phyloP scores from a whole-genome alignment of 2,888 invertebrate genomes.

The Xanthia icteritia region DNA sequence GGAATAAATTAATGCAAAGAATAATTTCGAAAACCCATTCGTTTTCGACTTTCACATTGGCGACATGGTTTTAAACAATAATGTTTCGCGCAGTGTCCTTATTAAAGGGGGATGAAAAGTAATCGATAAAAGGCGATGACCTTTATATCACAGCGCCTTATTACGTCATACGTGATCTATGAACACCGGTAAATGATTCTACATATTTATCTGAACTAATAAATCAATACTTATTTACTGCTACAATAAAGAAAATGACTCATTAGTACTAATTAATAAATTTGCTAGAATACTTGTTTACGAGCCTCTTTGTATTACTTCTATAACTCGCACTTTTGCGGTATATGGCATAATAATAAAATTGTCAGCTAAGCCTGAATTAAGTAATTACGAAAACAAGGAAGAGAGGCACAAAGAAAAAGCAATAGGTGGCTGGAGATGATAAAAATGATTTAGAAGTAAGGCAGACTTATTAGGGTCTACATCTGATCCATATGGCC shows the following conservation, averaged over 20 bases:
- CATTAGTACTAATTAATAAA: constrained; percentile 34
- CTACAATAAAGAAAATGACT: constrained; percentile 47
- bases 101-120: not conserved
- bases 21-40: not conserved
- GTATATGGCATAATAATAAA: not conserved
- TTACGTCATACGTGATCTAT: constrained; percentile 9
- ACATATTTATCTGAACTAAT: constrained; percentile 36
- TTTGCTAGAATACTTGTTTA: constrained; percentile 10
- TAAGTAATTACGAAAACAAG: not conserved
- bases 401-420: not conserved
- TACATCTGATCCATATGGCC: not conserved
- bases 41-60: no score
- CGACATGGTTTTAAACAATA: no score
- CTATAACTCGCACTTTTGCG: not conserved
- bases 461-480: not conserved
- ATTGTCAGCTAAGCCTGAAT: no score
- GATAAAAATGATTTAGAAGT: not conserved
- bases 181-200: not conserved
- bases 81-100: not conserved
- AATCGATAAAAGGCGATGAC: not conserved
- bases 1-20: not conserved
- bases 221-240: constrained; percentile 37
- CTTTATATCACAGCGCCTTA: not conserved
- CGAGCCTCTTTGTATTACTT: not conserved
- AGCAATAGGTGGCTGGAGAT: not conserved